Base-by-base conservation (phyloP, 2,888 invertebrate species). In the Eilema sororculum region DNA sequence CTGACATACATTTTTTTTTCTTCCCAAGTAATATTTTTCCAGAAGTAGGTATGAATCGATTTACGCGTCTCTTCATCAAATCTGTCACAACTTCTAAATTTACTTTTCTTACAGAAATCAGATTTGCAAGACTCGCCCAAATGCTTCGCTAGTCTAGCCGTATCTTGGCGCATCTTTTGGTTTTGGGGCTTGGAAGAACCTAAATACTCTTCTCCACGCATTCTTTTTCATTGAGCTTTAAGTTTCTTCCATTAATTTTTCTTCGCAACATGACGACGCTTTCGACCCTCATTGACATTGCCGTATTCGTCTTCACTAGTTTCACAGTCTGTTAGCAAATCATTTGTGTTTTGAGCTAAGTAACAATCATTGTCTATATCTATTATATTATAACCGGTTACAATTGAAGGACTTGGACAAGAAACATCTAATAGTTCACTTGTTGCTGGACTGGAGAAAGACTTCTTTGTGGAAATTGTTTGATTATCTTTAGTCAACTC, bases 281-380 rank as follows among this genome's bases (percentile, higher is more conserved):
- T 10, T 59, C 65, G 30, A 30, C 30, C 67, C 68, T 67, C 25
- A 59, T 37, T 59, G 61, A 57, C 46, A 59, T 33, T 56, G 46
- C 9, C 61, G 72, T 3, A 62, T 10, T 68, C 24, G n/a, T 56
- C 52, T 56, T 56, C 52, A 56, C 52, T 56, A 2, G 52, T 56
- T 56, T 56, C 52, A 56, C 52, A 56, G 52, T 56, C 52, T 56
- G 52, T 56, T 56, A 8, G 12, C 20, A 20, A 2, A n/a, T 56
- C 52, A 56, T 56, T 56, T 56, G n/a, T 56, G n/a, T 56, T 56
- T 56, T 56, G 52, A 20, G n/a, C n/a, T 22, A n/a, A 22, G 8
- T 4, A 22, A n/a, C 9, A 20, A n/a, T 56, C 52, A 56, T 56
- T 56, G 5, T n/a, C 52, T 56, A n/a, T 22, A 8, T 20, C 20